Conservation (phyloP, 2,888 invertebrate genomes). For the Melanargia galathea region DNA sequence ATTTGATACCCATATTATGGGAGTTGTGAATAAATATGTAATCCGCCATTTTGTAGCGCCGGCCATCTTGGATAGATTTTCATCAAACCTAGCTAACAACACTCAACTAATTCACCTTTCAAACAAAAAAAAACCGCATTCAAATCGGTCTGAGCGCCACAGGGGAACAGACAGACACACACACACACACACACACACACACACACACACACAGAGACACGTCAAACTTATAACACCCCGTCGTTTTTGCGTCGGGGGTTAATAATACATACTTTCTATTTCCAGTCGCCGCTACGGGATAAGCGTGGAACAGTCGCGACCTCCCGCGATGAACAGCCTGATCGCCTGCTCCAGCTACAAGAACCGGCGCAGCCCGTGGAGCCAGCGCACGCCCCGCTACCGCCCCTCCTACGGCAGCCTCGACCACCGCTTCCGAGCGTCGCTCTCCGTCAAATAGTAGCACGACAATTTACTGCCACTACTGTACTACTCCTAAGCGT, state of each 20-base stretch:
- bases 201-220: too few relatives aligned
- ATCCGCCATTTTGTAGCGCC: too few relatives aligned
- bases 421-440: conserved; percentile 66
- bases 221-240: neutral
- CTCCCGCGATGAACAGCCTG: conserved; percentile 88
- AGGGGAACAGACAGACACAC: too few relatives aligned
- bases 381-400: conserved; percentile 69
- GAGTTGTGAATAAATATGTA: too few relatives aligned
- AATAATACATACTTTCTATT: conserved; percentile 7
- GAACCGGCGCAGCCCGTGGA: conserved; percentile 81
- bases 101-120: too few relatives aligned
- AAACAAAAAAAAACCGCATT: too few relatives aligned
- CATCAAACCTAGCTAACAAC: too few relatives aligned
- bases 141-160: too few relatives aligned
- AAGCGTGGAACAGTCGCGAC: conserved; percentile 85
- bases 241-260: too few relatives aligned
- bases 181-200: too few relatives aligned
- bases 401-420: conserved; percentile 72
- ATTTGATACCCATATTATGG: too few relatives aligned
- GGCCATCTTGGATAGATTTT: too few relatives aligned
- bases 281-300: conserved; percentile 74
- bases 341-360: conserved; percentile 90
- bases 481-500: neutral
- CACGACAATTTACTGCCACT: conserved; percentile 7
- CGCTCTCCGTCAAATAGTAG: conserved; percentile 50